phyloP scores from a whole-genome alignment of 2,888 invertebrate species.

The Mesodorylaimus sp. region DNA sequence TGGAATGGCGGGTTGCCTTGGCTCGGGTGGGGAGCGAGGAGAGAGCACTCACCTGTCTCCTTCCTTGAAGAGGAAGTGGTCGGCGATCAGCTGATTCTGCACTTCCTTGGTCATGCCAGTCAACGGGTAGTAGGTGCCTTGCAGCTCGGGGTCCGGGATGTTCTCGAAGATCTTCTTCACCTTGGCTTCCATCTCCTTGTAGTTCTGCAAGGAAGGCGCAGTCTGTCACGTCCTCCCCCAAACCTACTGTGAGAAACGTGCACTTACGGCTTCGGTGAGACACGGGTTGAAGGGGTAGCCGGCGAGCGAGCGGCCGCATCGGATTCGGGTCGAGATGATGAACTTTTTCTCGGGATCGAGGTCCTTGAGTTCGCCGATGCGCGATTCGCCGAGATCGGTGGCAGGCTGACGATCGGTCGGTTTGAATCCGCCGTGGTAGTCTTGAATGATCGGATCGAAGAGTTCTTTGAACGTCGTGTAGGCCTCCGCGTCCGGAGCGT shows the following conservation, averaged over 20 bases:
- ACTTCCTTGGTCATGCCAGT: constrained; percentile 35
- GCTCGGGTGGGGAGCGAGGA: no score
- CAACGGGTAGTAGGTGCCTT: constrained; percentile 82
- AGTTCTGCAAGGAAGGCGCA: constrained; percentile 47
- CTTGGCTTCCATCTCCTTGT: constrained; percentile 72
- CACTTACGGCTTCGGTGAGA: constrained; percentile 76
- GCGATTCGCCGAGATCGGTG: constrained; percentile 70
- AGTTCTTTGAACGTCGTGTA: constrained; percentile 76
- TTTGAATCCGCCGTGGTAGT: constrained; percentile 74
- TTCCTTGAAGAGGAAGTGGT: constrained; percentile 95
- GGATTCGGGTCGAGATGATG: constrained; percentile 81
- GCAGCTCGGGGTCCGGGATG: constrained; percentile 45
- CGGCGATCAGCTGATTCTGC: constrained; percentile 78
- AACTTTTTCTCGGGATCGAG: constrained; percentile 66
- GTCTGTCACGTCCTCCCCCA: no score
- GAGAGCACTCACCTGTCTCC: constrained; percentile 62
- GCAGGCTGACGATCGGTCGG: constrained; percentile 75
- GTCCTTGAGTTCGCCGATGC: constrained; percentile 58
- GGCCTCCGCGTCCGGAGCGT: constrained; percentile 87
- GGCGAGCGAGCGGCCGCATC: constrained; percentile 62
- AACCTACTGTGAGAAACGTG: no score
- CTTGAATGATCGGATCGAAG: constrained; percentile 88
- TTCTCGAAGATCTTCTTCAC: constrained; percentile 15
- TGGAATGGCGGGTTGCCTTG: no score
- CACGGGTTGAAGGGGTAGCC: constrained; percentile 97